phyloP scores from a whole-genome alignment of 2,888 invertebrate genomes.

The Tigriopus californicus region DNA sequence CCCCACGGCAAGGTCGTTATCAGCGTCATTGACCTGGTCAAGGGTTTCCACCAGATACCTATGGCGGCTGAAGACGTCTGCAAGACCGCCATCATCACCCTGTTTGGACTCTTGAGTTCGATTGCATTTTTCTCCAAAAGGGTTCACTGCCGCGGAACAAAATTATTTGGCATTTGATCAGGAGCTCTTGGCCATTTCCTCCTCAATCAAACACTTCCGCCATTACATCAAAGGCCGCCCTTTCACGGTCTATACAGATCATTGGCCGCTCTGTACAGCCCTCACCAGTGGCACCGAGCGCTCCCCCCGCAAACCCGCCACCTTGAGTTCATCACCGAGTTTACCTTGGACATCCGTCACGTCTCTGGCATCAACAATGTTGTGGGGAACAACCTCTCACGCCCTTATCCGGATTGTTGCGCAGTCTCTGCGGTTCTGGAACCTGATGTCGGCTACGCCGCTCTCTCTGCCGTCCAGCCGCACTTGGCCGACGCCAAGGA shows the following conservation, averaged over 20 bases:
- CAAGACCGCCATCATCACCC: constrained; percentile 16
- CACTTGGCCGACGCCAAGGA: background rate
- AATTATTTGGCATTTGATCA: too few species aligned
- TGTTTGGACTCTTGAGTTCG: background rate
- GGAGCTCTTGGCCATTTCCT: too few species aligned
- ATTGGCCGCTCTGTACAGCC: background rate
- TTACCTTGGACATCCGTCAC: constrained; percentile 14
- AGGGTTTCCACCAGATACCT: constrained; percentile 15
- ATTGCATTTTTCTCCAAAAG: too few species aligned
- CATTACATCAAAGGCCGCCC: too few species aligned
- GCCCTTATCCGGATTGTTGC: background rate
- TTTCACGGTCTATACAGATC: too few species aligned
- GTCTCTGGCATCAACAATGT: background rate
- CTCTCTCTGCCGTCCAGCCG: too few species aligned
- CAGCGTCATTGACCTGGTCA: constrained; percentile 16
- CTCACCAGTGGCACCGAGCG: background rate
- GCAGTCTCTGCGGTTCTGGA: too few species aligned
- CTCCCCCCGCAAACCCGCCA: background rate
- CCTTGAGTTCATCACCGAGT: background rate
- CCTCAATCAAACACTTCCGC: too few species aligned
- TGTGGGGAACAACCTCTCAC: background rate
- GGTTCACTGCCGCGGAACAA: too few species aligned
- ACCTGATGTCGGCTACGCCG: background rate
- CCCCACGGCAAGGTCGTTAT: constrained; percentile 5
- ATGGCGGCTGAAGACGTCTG: background rate